phyloP scores from a whole-genome alignment of 2,888 invertebrate species.

The Tachina grossa region DNA sequence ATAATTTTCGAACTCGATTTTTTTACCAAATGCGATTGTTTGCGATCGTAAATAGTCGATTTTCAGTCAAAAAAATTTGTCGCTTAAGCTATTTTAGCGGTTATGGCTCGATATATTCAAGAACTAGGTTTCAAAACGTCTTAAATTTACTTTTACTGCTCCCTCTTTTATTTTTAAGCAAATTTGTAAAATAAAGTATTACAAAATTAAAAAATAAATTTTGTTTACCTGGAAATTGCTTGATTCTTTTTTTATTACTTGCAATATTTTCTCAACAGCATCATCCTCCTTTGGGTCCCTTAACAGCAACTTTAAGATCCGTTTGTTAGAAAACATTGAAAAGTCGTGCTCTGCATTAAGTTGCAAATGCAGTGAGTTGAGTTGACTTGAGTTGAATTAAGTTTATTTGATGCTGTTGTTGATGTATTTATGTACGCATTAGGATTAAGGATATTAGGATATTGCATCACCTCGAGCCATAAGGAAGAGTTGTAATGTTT shows the following conservation, averaged over 20 bases:
- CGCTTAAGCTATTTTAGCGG: too few species aligned
- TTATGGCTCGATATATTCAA: neutral
- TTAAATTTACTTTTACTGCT: neutral
- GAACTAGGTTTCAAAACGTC: neutral
- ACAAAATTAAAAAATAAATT: conserved; percentile 6
- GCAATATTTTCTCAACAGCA: neutral
- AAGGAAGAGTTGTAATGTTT: conserved; percentile 45
- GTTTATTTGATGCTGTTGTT: conserved; percentile 13
- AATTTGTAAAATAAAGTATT: conserved; percentile 21
- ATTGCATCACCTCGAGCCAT: conserved; percentile 44
- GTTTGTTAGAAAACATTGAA: conserved; percentile 5
- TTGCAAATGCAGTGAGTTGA: conserved; percentile 18
- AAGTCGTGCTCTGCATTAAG: conserved; percentile 29
- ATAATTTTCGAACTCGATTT: too few species aligned
- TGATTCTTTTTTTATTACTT: conserved; percentile 43
- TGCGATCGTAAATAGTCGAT: too few species aligned
- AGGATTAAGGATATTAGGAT: conserved; percentile 55
- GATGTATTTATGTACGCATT: conserved; percentile 42
- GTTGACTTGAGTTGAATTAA: conserved; percentile 10
- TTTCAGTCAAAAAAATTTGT: too few species aligned
- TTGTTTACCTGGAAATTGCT: conserved; percentile 63
- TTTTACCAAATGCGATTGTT: too few species aligned
- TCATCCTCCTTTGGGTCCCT: conserved; percentile 21
- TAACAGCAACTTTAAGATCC: conserved; percentile 46
- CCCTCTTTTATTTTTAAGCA: neutral